Percentiles rank a stretch among this genome's conserved stretches.
These are phyloP conservation scores for Limosa lapponica DNA, from an alignment of 2,797 vertebrate genomes.

Conservation along the genomic window DNA sequence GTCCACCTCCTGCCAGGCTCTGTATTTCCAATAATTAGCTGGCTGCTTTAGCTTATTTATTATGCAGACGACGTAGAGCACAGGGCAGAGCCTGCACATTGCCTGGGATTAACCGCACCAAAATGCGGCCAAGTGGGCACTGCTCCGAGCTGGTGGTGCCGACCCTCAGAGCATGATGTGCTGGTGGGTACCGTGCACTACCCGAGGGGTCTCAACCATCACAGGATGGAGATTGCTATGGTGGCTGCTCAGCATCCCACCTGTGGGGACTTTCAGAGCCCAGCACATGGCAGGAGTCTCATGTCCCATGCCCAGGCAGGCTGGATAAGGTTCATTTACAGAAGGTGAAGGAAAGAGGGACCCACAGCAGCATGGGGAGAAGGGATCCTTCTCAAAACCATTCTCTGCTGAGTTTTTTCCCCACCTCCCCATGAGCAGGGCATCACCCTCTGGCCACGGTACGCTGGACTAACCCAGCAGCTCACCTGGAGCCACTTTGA, in stretches of 20 bases:
- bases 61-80: neutral
- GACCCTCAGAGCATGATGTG: fast-evolving
- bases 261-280: neutral
- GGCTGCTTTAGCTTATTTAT: neutral
- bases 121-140: fast-evolving
- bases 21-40: neutral
- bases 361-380: neutral
- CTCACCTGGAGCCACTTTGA: neutral
- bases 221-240: neutral
- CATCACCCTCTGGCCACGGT: fast-evolving
- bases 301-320: neutral
- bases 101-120: neutral
- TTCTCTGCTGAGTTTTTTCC: neutral
- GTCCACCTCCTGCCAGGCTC: neutral
- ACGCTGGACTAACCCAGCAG: neutral
- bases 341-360: neutral
- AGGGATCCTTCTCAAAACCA: neutral
- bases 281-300: neutral
- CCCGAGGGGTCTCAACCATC: fast-evolving
- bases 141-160: neutral
- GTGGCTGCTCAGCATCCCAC: neutral
- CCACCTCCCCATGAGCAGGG: fast-evolving
- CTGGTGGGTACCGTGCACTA: fast-evolving
- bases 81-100: neutral
- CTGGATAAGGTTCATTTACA: neutral